A percentile compares a stretch with the other conserved stretches of the same genome.
phyloP scores from a whole-genome alignment of 2,797 vertebrate genomes.

The Alcedo quadribrachys region DNA sequence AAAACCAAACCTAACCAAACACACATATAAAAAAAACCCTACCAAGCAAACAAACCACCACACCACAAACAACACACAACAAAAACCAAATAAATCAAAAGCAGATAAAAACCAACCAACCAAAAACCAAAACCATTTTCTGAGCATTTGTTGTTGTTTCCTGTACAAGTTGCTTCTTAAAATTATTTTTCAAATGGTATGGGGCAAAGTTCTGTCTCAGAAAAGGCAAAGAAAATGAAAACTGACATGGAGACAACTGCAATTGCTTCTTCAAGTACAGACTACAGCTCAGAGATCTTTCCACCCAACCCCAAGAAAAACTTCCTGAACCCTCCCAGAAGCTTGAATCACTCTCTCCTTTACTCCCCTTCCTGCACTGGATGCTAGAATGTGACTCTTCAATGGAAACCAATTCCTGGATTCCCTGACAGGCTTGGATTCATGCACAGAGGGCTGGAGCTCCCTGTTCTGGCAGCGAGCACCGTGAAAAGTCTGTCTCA shows the following conservation, averaged over 20 bases:
- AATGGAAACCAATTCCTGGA: background rate
- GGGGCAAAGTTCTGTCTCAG: background rate
- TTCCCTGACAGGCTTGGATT: background rate
- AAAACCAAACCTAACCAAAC: background rate
- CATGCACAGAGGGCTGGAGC: background rate
- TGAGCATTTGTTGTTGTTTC: background rate
- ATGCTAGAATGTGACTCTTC: background rate
- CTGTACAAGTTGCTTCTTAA: background rate
- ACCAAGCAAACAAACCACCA: too few species aligned
- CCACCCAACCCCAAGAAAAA: background rate
- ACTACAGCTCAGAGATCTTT: background rate
- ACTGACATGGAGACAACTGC: background rate
- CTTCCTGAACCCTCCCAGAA: background rate
- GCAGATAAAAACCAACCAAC: too few species aligned
- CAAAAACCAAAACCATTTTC: background rate
- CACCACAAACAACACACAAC: too few species aligned
- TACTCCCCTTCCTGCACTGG: background rate
- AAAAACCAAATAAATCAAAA: too few species aligned
- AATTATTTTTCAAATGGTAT: background rate
- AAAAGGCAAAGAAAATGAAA: background rate
- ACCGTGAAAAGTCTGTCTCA: accelerated
- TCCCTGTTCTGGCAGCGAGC: background rate
- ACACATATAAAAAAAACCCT: too few species aligned
- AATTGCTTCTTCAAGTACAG: background rate
- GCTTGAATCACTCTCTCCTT: background rate